Base-by-base conservation (phyloP, 2,888 invertebrate species). In the Euzophera pinguis region DNA sequence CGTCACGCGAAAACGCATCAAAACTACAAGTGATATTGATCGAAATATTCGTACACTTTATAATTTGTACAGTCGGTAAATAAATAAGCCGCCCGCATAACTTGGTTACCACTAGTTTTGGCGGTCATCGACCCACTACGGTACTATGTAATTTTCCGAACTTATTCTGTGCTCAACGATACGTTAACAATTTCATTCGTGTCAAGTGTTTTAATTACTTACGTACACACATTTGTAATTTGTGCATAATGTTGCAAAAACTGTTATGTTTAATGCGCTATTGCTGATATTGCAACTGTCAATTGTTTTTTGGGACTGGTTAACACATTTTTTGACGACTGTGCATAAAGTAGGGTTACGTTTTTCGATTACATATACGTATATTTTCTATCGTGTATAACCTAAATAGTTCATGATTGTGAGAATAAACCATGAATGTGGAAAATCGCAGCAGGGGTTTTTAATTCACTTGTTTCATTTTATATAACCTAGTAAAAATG, bases 71-170 rank as follows among this genome's bases (percentile, higher is more conserved):
- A 59, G 39, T 39, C 16, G 53, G 60, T 60, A 64, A 67, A 63
- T 63, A 65, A 65, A 64, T 53, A 58, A 32, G 45, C 32, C 38
- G 53, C 67, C 67, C 65, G 67, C 64, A 69, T 66, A 53, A 50
- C 37, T 37, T 54, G 35, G 43, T 50, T 47, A 51, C 53, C 50
- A 38, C 58, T 50, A 54, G 47, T 58, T 66, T 65, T 39, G 63
- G 60, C 48, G 62, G 64, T 65, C 64, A 60, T 57, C 51, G 64
- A 53, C 48, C 59, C 52, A 34, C 29, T 51, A 51, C 51, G 51
- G 53, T 54, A 59, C 57, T 39, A 52, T 35, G 42, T 51, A 51
- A 51, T 47, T 55, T 50, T 55, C 53, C 53, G 41, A 48, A 54
- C 49, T 54, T 43, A 22, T 49, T 39, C 22, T 32, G 22, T 49